Base-by-base conservation (phyloP, 1,140 invertebrate species). In the Pectinophora gossypiella region DNA sequence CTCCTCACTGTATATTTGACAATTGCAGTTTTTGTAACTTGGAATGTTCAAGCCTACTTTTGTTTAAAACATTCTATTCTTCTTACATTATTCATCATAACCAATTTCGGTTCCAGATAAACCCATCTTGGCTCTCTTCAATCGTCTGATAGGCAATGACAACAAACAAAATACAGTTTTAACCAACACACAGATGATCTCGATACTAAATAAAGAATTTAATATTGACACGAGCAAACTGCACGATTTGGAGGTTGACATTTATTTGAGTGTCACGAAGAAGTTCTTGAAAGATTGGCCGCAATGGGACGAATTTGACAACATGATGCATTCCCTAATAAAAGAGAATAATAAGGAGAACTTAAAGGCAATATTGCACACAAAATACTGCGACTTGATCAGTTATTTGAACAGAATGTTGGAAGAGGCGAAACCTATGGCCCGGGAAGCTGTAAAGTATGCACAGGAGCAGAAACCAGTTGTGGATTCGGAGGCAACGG, bases 231-330 rank as follows among this genome's bases (percentile, higher is more conserved):
- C 73, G 0, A n/a, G 21, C 0, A 49, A 57, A 0, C 27, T 69
- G 5, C 71, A 77, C 13, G 56, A 61, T 2, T 19, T 86, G 2
- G 69, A 81, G 58, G 47, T 75, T 0, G 76, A 85, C 0, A 75
- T 85, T 32, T 85, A 78, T 43, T 42, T 83, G 23, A 77, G 69
- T 19, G 48, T 83, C 5, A 51, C 83, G 21, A 86, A 86, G 36
- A 82, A 73, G 46, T 85, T 71, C 43, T 51, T 85, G 0, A 86
- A 79, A 51, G 70, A 77, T n/a, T 86, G 81, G 83, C 79, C 79
- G 0, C 58, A 68, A 19, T 86, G 83, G 83, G 77, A 83, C 13
- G 67, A 71, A 19, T 76, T 86, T 40, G 80, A 83, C 23, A 54
- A 48, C 4, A 20, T 54, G 0, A 57, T 69, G 19, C 68, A 59